Evolutionary conservation across 2,113 vertebrate genomes (phyloP), one percentile per base, ranked within the genome.

Genomic region (Vireo altiloquus): DNA sequence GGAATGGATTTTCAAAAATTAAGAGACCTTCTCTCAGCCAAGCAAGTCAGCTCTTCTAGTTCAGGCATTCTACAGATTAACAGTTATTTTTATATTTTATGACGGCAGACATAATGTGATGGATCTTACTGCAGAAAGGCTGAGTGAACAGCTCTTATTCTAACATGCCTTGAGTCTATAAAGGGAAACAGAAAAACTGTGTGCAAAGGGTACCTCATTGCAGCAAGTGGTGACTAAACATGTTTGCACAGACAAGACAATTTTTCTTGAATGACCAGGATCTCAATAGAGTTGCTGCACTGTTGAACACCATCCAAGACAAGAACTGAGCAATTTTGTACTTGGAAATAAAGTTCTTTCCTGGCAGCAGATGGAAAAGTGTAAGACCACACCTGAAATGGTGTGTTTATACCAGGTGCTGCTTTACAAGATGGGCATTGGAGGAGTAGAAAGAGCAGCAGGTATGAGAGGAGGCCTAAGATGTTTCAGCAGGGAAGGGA

Each of bases 361-460:
- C 65, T 83, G 88, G 52, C 68, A 94, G 85, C 56, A 83, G 42
- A 87, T 86, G 76, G 71, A 30, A 81, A 95, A 83, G 20, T 15
- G 3, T 40, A 30, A 93, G 76, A 90, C 90, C 90, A 93, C 93
- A 96, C 90, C 96, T 50, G 84, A 87, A 97, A 97, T 49, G 40
- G 47, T 91, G 90, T 94, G 93, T 95, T 96, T 97, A 95, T 90
- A 75, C 92, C 92, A 88, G 82, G 90, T 89, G 95, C 69, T 90
- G 60, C 49, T 93, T 90, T 53, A 90, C 64, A 83, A 75, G 64
- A 24, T 4, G 54, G 74, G 95, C 37, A 71, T n/a, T 21, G 14
- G 76, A 84, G 95, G 40, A 52, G 69, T 50, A 87, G 93, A 94
- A 95, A 82, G 71, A 95, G 86, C 86, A 85, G 60, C 27, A 95